Base-by-base conservation (phyloP, 1,140 invertebrate species). In the Nixonia krombeini region DNA sequence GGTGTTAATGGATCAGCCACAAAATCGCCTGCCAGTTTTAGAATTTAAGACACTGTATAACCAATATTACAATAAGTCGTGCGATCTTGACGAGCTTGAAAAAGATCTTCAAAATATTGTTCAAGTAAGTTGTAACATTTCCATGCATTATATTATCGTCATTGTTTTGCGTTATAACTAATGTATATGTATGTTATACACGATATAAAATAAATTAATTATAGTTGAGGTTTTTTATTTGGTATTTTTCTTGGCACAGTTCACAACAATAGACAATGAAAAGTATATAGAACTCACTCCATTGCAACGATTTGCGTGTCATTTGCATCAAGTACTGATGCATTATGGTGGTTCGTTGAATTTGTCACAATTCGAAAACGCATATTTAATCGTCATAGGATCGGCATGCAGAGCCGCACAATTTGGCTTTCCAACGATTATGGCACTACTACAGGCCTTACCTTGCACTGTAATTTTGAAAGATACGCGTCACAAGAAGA, bases 281-380 rank as follows among this genome's bases (percentile, higher is more conserved):
- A 61, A 73, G 1, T 79, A 75, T 16, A 84, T 91, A 10, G 83
- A 87, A 59, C 75, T 92, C 10, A 87, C 84, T 2, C 82, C 86
- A 1, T 71, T 91, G 13, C 86, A 90, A 67, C 74, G 84, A 26
- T 88, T 91, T 47, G 88, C 88, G 0, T 84, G 88, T 38, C 85
- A 90, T 63, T 73, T 90, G 6, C 86, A 89, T 62, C 76, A 83
- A 10, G 76, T 91, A 6, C 76, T 92, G 53, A 83, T 87, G 57
- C 80, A 84, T 55, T 77, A 85, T 50, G 81, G 84, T 8, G 87
- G 88, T 2, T 81, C 84, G 40, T 73, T 91, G 40, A 74, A 80
- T 8, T 74, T 91, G 1, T 72, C 79, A 0, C 81, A 87, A 25
- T 89, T 92, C 58, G 88, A 89, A 59, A 72, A 63, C 7, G 79